These are phyloP conservation scores for Cynopterus brachyotis DNA, from an alignment of 2,113 vertebrate genomes.

Conservation along the genomic window DNA sequence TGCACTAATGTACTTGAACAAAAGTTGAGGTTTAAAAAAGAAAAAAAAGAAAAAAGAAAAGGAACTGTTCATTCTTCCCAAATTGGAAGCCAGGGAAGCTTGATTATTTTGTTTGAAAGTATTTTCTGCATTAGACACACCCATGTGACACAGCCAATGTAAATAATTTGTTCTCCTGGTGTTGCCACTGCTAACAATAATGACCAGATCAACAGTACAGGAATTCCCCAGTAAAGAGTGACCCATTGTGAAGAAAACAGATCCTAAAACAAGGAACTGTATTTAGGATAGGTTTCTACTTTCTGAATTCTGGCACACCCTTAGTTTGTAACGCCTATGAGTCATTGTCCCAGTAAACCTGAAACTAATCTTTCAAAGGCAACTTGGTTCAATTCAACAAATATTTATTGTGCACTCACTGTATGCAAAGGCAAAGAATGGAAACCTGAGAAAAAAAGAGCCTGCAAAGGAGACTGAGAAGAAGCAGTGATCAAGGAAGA, in stretches of 20 bases:
- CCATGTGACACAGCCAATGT: conserved; percentile 33
- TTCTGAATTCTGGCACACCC: conserved; percentile 15
- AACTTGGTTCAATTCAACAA: neutral
- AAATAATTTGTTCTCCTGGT: conserved; percentile 46
- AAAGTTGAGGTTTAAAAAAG: neutral
- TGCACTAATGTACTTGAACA: neutral
- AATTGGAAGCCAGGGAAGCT: neutral
- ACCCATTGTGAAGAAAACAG: conserved; percentile 17
- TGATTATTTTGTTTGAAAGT: conserved; percentile 42
- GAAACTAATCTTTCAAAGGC: conserved; percentile 13
- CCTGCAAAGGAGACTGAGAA: neutral
- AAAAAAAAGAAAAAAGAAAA: neutral
- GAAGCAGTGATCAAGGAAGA: neutral
- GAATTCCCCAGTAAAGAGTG: conserved; percentile 18
- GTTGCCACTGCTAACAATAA: conserved; percentile 25
- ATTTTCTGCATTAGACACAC: conserved; percentile 55
- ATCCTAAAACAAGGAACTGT: conserved; percentile 32
- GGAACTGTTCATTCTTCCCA: neutral
- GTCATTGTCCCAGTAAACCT: conserved; percentile 25
- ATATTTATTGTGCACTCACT: neutral
- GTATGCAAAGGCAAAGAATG: neutral
- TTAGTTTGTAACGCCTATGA: neutral
- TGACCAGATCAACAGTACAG: conserved; percentile 19
- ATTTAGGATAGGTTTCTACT: conserved; percentile 13
- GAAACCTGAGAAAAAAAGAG: neutral